These are phyloP conservation scores for Melinopterus prodromus DNA, from an alignment of 2,888 invertebrate species.

Conservation along the genomic window DNA sequence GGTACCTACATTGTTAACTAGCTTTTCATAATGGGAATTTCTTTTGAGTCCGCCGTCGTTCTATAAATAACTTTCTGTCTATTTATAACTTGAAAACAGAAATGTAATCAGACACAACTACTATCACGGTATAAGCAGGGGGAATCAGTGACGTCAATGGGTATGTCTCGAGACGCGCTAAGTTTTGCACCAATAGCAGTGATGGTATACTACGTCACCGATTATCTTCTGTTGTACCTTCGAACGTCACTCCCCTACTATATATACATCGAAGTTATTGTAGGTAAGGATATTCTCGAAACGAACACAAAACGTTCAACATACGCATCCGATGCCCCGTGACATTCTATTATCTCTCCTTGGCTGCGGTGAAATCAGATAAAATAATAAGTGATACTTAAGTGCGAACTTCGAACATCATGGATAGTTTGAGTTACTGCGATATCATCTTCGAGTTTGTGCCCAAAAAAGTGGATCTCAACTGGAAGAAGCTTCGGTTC, in stretches of 20 bases:
- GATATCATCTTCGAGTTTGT: background rate
- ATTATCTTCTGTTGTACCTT: background rate
- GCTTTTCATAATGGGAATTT: too few relatives aligned
- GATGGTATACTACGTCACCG: too few relatives aligned
- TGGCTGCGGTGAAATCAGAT: background rate
- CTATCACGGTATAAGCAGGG: too few relatives aligned
- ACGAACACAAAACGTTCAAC: background rate
- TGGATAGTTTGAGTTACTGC: background rate
- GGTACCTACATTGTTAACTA: too few relatives aligned
- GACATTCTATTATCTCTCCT: background rate
- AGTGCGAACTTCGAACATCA: background rate
- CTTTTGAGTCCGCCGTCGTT: too few relatives aligned
- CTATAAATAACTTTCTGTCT: too few relatives aligned
- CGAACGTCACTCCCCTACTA: background rate
- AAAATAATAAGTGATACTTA: background rate
- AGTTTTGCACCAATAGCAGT: too few relatives aligned
- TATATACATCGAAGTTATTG: background rate
- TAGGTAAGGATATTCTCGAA: background rate
- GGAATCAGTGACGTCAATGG: too few relatives aligned
- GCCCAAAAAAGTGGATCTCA: background rate
- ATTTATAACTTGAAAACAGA: too few relatives aligned
- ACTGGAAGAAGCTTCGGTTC: background rate
- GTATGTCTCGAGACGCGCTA: too few relatives aligned
- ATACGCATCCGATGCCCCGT: background rate
- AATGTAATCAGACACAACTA: too few relatives aligned